phyloP scores from a whole-genome alignment of 2,113 vertebrate species.

The Macquaria ambigua region DNA sequence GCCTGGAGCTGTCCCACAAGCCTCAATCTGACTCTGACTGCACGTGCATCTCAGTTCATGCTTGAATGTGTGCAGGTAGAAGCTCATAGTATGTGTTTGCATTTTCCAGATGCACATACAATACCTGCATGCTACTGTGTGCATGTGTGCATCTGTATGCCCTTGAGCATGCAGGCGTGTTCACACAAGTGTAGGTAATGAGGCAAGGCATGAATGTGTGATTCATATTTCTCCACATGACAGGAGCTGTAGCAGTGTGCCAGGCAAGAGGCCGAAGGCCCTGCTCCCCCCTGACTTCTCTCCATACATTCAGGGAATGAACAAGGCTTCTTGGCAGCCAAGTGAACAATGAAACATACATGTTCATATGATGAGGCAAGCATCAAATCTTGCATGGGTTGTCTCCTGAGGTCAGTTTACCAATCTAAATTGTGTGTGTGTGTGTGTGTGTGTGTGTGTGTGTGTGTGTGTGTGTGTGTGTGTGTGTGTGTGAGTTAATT shows the following conservation, averaged over 20 bases:
- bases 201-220: constrained; percentile 38
- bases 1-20: constrained; percentile 35
- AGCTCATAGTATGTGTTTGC: background rate
- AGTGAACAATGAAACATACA: constrained; percentile 1
- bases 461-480: no score
- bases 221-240: constrained; percentile 57
- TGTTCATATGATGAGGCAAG: background rate
- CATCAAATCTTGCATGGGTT: background rate
- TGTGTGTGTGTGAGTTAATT: no score
- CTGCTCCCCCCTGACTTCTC: background rate
- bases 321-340: constrained; percentile 23
- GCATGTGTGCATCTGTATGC: constrained; percentile 39
- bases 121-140: constrained; percentile 32
- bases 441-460: no score
- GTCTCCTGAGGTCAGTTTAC: background rate
- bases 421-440: no score
- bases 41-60: background rate
- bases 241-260: constrained; percentile 34
- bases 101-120: constrained; percentile 13
- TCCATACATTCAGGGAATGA: constrained; percentile 31
- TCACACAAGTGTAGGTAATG: constrained; percentile 56
- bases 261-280: constrained; percentile 39
- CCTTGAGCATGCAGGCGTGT: constrained; percentile 30
- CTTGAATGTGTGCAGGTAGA: background rate
- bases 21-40: constrained; percentile 19